Percentiles rank a stretch among this genome's conserved stretches.
phyloP scores from a whole-genome alignment of 2,113 vertebrate species.

The Notothenia rossii region DNA sequence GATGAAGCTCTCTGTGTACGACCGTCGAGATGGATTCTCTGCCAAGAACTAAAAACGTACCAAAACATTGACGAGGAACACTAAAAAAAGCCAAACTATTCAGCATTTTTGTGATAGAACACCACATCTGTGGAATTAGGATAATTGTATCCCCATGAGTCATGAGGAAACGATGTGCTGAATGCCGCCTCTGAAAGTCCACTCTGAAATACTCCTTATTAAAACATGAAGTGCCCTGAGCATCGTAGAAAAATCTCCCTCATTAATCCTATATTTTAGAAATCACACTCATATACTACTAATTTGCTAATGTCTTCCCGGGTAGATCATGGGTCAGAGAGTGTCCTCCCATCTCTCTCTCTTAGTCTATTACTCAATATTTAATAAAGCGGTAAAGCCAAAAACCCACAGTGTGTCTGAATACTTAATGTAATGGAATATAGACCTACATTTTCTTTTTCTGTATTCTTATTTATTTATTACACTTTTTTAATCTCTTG shows the following conservation, averaged over 20 bases:
- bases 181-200: conserved; percentile 1
- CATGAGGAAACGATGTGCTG: background rate
- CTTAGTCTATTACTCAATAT: no score
- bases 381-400: no score
- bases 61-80: conserved; percentile 16
- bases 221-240: background rate
- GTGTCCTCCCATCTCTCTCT: no score
- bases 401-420: no score
- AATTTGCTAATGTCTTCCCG: no score
- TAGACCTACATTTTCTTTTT: no score
- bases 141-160: background rate
- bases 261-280: background rate
- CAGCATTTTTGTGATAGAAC: conserved; percentile 15
- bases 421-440: no score
- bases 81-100: conserved; percentile 7
- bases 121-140: conserved; percentile 11
- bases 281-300: no score
- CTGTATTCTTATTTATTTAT: no score
- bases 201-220: background rate
- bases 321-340: no score
- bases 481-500: no score
- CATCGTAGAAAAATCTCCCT: background rate
- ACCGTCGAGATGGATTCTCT: background rate
- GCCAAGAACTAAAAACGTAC: conserved; percentile 16
- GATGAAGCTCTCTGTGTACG: background rate